Conservation (phyloP, 1,140 invertebrate species). For the Oscheius sp. region DNA sequence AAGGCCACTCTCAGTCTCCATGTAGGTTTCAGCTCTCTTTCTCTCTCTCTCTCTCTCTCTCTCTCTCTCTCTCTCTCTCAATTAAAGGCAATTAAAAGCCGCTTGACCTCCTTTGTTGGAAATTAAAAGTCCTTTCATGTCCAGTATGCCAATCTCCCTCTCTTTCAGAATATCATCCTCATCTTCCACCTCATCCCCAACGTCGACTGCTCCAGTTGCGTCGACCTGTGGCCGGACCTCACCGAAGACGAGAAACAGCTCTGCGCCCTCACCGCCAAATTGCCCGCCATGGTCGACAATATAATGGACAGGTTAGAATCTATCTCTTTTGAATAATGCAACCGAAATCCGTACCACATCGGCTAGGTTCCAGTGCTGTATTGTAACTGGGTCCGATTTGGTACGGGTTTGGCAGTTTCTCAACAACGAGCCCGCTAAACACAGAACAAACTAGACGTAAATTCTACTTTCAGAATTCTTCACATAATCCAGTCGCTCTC, state of each 20-base stretch:
- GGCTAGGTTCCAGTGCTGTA: not conserved
- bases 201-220: not conserved
- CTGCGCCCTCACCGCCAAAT: not conserved
- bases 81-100: no score
- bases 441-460: no score
- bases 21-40: no score
- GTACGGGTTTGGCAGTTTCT: no score
- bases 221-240: not conserved
- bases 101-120: no score
- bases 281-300: not conserved
- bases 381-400: no score
- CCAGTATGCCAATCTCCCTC: not conserved
- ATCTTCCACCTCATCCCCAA: not conserved
- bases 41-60: no score
- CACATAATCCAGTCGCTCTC: not conserved
- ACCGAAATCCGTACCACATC: not conserved
- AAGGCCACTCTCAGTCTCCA: not conserved
- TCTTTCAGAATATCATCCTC: not conserved
- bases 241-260: conserved; percentile 2
- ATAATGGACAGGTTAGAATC: conserved; percentile 5
- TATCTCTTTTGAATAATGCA: not conserved
- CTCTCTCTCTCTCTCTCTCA: no score
- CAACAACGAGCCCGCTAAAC: no score
- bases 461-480: not conserved
- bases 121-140: no score